Base-by-base conservation (phyloP, 1,140 invertebrate genomes). In the Drosophila repleta region DNA sequence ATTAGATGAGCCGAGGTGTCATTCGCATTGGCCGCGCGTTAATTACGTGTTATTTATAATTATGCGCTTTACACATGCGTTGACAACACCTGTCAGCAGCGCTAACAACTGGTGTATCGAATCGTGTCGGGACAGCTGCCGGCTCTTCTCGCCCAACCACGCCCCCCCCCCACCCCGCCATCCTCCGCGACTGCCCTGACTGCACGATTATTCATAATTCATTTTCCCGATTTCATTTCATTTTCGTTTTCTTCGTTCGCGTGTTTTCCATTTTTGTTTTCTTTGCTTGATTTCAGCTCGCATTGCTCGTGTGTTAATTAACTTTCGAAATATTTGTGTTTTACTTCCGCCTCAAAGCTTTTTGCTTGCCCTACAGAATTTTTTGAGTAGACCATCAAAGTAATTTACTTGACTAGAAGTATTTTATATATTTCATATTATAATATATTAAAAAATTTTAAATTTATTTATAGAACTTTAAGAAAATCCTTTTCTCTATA, bases 41-140 rank as follows among this genome's bases (percentile, higher is more conserved):
- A 87, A 87, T 87, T 87, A 88, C 76, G 79, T 87, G 79, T 87
- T 87, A 87, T 87, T 87, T 87, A 87, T 87, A 87, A 87, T 87
- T 88, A 88, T 87, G 84, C 79, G 71, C 83, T 72, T 71, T 73
- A 87, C 83, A 88, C 58, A 71, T 73, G 83, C 83, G 83, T 79
- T 87, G 83, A 87, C 83, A 88, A 89, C 76, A 70, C 52, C 76
- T 88, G 83, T 87, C 83, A 87, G 73, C 83, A 79, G 61, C 26
- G 21, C 53, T 18, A 68, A 60, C 63, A 60, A 55, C 63, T 53
- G 56, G n/a, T 43, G 26, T 21, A 60, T 52, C 52, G 67, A 53
- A 58, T 20, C 46, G 58, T 15, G 29, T 32, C 55, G 32, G 29
- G 37, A 58, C 56, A 29, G 15, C 2, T 32, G n/a, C 13, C 37